Base-by-base conservation (phyloP, 2,888 invertebrate species). In the Drosophila algonquin region DNA sequence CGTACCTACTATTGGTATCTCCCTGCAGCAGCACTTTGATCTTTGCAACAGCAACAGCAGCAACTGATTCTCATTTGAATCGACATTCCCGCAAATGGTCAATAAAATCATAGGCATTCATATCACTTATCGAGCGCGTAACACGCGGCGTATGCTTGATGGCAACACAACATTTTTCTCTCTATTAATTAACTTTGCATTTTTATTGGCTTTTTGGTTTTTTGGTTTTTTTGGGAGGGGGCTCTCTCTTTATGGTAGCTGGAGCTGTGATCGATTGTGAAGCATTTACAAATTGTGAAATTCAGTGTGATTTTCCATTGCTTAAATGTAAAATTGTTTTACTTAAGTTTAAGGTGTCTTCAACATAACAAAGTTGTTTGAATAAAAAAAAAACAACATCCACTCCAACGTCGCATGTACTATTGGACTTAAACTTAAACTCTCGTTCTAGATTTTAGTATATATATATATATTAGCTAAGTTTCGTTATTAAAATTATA, bases 161-260 rank as follows among this genome's bases (percentile, higher is more conserved):
- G 30, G 30, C 79, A 73, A 77, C 73, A 40, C 52, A 52, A 51
- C 18, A 14, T 44, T 48, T 55, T 55, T 56, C 21, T 69, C 52
- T 75, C 69, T 56, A 65, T 84, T 82, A 73, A 80, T 81, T 84
- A 82, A 82, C 84, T 79, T 83, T 83, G 82, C 79, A 76, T 80
- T 79, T 74, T 83, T 83, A 84, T 84, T 82, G 74, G 70, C 6
- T 6, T 73, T 79, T 73, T 60, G 24, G 6, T 27, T 27, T 27
- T 1, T 7, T 27, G 7, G 7, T 7, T 27, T 7, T 7, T 27
- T 27, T 27, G 7, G 27, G 8, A 2, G 64, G 56, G 47, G 21
- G n/a, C 50, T 32, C 50, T 32, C 12, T 32, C n/a, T 2, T 14
- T 40, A 6, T 40, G 40, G 40, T 6, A 14, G 40, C 40, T 14